Evolutionary conservation across 1,140 invertebrate species (phyloP).

Genomic region (Riptortus pedestris): DNA sequence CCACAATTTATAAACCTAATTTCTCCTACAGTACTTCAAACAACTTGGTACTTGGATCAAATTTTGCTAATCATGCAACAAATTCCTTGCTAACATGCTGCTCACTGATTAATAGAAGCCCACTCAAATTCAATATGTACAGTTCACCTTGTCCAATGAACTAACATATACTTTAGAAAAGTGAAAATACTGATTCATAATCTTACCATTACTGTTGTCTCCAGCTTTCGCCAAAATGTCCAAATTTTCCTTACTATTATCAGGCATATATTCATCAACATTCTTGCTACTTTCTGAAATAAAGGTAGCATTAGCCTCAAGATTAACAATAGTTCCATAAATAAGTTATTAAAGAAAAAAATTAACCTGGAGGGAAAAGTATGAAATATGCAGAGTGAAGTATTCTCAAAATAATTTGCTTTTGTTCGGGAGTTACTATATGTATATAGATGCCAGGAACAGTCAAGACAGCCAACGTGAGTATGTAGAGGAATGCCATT

Average conservation of each 20-base stretch:
- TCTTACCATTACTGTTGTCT: slow-evolving; percentile 8
- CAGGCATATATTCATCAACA: slow-evolving; percentile 23
- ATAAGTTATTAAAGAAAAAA: neutral
- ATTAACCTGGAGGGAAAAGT: slow-evolving; percentile 20
- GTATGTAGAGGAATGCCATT: slow-evolving; percentile 14
- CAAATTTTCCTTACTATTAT: slow-evolving; percentile 22
- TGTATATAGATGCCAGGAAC: slow-evolving; percentile 19
- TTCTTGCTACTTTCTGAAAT: slow-evolving; percentile 12
- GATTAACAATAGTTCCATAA: neutral
- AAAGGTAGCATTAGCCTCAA: neutral
- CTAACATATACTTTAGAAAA: too few relatives aligned
- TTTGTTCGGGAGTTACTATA: slow-evolving; percentile 18
- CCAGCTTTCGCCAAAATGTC: slow-evolving; percentile 20
- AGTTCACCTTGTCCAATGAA: too few relatives aligned
- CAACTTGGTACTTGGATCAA: too few relatives aligned
- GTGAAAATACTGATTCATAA: too few relatives aligned
- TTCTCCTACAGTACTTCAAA: too few relatives aligned
- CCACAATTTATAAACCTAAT: too few relatives aligned
- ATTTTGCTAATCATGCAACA: too few relatives aligned
- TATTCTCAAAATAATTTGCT: neutral
- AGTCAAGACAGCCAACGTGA: slow-evolving; percentile 9
- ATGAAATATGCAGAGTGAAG: slow-evolving; percentile 11
- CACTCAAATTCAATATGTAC: too few relatives aligned
- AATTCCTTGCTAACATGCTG: too few relatives aligned
- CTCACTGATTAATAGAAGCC: too few relatives aligned